A percentile compares a stretch with the other conserved stretches of the same genome.
Evolutionary conservation across 2,797 vertebrate genomes (phyloP).

Genomic region (Sphenodon punctatus): DNA sequence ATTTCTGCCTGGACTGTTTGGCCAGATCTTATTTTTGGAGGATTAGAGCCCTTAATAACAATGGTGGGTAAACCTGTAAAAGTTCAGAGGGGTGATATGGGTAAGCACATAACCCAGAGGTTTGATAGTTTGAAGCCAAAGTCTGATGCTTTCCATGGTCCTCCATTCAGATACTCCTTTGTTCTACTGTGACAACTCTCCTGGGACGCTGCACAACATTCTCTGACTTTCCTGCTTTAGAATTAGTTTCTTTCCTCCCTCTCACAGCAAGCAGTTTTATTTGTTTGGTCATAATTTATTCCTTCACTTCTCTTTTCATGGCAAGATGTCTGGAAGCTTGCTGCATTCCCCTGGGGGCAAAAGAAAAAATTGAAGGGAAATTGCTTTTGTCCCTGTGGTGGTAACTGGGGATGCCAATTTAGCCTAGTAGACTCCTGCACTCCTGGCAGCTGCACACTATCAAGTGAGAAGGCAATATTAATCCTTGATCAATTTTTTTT

Average conservation of each 20-base stretch:
- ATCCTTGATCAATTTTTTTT: background rate
- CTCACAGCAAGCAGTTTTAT: background rate
- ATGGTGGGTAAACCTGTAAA: background rate
- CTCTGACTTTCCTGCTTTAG: background rate
- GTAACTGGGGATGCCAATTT: background rate
- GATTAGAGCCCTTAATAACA: background rate
- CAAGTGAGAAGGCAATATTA: background rate
- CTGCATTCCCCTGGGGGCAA: background rate
- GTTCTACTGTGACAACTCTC: background rate
- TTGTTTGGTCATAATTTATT: background rate
- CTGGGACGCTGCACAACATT: background rate
- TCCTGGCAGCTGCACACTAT: background rate
- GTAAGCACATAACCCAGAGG: background rate
- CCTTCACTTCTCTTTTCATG: background rate
- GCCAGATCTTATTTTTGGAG: background rate
- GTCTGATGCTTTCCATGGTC: constrained; percentile 25
- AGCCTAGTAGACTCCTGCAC: background rate
- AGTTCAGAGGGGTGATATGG: background rate
- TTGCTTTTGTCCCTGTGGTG: background rate
- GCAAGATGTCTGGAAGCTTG: background rate
- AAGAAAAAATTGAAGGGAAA: background rate
- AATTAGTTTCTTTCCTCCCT: background rate
- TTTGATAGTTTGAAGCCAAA: background rate
- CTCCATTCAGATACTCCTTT: background rate
- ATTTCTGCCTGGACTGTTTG: background rate